These are phyloP conservation scores for Elymnias hypermnestra DNA, from an alignment of 1,140 invertebrate species.

Conservation along the genomic window DNA sequence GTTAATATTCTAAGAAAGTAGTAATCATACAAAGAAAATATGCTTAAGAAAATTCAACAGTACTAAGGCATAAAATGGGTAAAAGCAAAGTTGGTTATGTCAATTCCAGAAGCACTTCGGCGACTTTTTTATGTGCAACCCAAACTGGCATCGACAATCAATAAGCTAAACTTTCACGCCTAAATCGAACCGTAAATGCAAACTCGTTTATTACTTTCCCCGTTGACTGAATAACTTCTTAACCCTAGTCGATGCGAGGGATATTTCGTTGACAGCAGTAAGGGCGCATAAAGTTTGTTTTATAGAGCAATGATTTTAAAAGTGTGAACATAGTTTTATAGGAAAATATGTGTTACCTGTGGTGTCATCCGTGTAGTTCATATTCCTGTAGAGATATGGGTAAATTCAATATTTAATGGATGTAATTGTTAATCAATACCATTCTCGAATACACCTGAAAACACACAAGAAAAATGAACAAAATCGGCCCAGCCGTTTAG, in stretches of 20 bases:
- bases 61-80: neutral
- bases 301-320: slow-evolving; percentile 13
- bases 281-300: slow-evolving; percentile 40
- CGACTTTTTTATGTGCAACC: slow-evolving; percentile 4
- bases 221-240: slow-evolving; percentile 58
- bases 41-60: neutral
- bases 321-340: no score
- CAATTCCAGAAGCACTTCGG: neutral
- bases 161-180: slow-evolving; percentile 23
- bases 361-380: no score
- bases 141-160: slow-evolving; percentile 15
- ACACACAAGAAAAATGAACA: no score
- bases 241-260: slow-evolving; percentile 58
- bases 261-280: slow-evolving; percentile 61
- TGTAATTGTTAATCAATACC: no score
- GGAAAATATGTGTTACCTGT: no score
- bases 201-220: slow-evolving; percentile 52
- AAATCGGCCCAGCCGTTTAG: no score
- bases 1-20: no score
- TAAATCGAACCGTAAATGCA: slow-evolving; percentile 33
- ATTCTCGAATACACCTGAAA: no score
- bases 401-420: no score
- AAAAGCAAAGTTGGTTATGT: neutral
- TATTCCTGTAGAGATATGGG: no score
- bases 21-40: no score